These are phyloP conservation scores for Clarias macrocephalus DNA, from an alignment of 2,113 vertebrate genomes.

Conservation along the genomic window DNA sequence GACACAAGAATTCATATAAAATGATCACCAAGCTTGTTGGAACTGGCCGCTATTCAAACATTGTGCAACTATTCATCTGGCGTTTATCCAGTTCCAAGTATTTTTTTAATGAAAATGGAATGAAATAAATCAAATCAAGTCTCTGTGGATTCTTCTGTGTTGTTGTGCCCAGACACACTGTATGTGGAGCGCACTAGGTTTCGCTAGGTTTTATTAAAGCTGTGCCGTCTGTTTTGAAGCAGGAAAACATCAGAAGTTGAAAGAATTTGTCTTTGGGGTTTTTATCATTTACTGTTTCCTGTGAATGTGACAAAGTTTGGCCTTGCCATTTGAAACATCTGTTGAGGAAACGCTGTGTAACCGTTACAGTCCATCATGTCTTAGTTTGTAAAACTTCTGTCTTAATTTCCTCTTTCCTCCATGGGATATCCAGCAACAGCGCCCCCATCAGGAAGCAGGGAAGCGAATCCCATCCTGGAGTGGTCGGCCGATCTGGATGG, in stretches of 20 bases:
- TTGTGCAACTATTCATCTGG: slow-evolving; percentile 59
- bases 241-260: slow-evolving; percentile 1
- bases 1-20: background rate
- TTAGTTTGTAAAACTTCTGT: slow-evolving; percentile 1
- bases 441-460: slow-evolving; percentile 87
- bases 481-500: slow-evolving; percentile 98
- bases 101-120: slow-evolving; percentile 62
- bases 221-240: slow-evolving; percentile 14
- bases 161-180: slow-evolving; percentile 15
- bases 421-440: slow-evolving; percentile 61
- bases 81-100: slow-evolving; percentile 49
- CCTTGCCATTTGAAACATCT: background rate
- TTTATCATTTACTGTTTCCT: slow-evolving; percentile 5
- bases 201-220: slow-evolving; percentile 36
- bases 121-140: slow-evolving; percentile 52
- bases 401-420: background rate
- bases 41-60: slow-evolving; percentile 40
- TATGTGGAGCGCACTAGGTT: background rate
- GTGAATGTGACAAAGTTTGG: slow-evolving; percentile 5
- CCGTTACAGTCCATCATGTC: background rate
- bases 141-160: slow-evolving; percentile 29
- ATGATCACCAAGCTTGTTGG: background rate
- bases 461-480: slow-evolving; percentile 96
- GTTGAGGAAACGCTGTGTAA: background rate
- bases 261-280: slow-evolving; percentile 13